Evolutionary conservation across 2,113 vertebrate genomes (phyloP).

Genomic region (Zosterops borbonicus): DNA sequence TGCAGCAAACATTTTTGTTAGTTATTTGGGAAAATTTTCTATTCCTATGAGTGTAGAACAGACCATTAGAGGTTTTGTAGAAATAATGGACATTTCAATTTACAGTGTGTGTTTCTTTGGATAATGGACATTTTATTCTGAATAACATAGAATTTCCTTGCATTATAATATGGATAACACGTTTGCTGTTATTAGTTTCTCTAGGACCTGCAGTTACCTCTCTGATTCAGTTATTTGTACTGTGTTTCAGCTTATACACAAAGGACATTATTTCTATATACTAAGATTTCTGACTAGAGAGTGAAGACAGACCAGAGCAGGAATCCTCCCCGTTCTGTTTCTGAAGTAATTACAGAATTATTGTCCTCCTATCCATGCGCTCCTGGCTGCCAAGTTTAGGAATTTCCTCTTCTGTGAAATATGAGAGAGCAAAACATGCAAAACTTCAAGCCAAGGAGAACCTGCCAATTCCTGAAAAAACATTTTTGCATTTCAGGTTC

Average conservation of each 20-base stretch:
- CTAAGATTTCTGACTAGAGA: background rate
- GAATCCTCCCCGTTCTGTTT: background rate
- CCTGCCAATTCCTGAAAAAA: background rate
- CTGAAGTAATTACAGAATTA: background rate
- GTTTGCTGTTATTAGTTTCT: background rate
- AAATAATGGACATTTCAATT: background rate
- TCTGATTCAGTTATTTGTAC: background rate
- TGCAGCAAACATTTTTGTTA: background rate
- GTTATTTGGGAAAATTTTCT: background rate
- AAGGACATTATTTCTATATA: background rate
- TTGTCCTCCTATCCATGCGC: background rate
- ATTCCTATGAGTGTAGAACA: background rate
- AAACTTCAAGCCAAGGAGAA: background rate
- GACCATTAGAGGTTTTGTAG: background rate
- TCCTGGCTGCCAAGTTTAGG: background rate
- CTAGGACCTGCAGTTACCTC: background rate
- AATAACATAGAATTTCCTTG: background rate
- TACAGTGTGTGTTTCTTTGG: background rate
- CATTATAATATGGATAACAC: background rate
- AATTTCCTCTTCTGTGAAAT: background rate
- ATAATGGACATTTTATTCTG: background rate
- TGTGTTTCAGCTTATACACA: background rate
- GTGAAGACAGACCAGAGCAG: background rate
- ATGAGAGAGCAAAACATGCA: background rate
- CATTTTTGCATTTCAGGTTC: background rate